phyloP scores from a whole-genome alignment of 2,797 vertebrate species.

The Cryptoprocta ferox region DNA sequence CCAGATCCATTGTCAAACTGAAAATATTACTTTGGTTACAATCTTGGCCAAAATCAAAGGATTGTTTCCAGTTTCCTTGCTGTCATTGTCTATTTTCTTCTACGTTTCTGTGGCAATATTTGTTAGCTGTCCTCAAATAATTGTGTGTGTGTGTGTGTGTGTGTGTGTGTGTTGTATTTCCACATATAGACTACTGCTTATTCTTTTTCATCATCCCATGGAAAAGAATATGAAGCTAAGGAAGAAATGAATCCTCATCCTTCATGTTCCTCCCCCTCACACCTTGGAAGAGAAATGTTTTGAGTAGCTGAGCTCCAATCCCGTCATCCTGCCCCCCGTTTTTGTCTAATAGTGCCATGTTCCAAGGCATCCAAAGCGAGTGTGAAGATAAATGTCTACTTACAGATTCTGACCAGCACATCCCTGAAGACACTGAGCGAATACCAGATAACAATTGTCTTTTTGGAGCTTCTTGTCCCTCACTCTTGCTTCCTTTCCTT shows the following conservation, averaged over 20 bases:
- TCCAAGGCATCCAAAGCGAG: neutral
- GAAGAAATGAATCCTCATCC: neutral
- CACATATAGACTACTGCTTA: neutral
- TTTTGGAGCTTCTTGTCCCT: neutral
- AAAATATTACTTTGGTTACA: neutral
- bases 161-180: neutral
- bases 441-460: neutral
- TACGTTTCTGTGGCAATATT: neutral
- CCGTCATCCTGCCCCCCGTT: neutral
- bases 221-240: neutral
- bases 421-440: neutral
- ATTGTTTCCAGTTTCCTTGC: neutral
- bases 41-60: neutral
- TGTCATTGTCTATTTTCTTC: slow-evolving; percentile 14
- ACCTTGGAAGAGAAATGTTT: neutral
- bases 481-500: neutral
- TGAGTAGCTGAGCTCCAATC: neutral
- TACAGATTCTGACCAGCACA: neutral
- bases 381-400: neutral
- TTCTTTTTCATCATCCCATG: neutral
- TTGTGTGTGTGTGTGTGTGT: neutral
- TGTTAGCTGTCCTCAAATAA: neutral
- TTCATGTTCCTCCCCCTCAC: neutral
- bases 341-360: neutral
- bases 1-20: neutral